Base-by-base conservation (phyloP, 1,140 invertebrate genomes). In the Liolophura sinensis region DNA sequence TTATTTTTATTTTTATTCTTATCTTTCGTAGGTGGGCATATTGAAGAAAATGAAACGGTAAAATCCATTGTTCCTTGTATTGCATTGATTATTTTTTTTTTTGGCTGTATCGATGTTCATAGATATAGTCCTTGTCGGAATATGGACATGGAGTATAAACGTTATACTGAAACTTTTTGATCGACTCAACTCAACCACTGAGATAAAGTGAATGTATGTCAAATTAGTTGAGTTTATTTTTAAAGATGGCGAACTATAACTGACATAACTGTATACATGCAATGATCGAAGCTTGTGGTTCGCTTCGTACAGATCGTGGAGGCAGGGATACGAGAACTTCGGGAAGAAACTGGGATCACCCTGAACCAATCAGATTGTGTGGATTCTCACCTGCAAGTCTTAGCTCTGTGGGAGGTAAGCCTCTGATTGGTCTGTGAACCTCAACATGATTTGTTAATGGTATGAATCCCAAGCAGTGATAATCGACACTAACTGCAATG, bases 391-490 rank as follows among this genome's bases (percentile, higher is more conserved):
- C 51, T 75, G n/a, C 60, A 60, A 25, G 61, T 70, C 11, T 55
- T 82, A 16, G 73, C 75, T 27, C 54, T 78, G 49, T 83, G 81
- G 81, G 81, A 83, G 72, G 71, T 73, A 65, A 63, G 54, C 58
- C 15, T 24, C 47, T 47, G 22, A 20, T 14, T 25, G 27, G 27
- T 20, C 7, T n/a, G n/a, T n/a, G 31, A 40, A 40, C 31, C 31
- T 40, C 31, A 40, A 3, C 31, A 9, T 40, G 31, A 5, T 3
- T 3, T 24, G n/a, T n/a, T 54, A 20, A n/a, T n/a, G n/a, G n/a
- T n/a, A n/a, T n/a, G n/a, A 54, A 54, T 12, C 3, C 51, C 24
- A 24, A 54, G 12, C 51, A 5, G 3, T 54, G 51, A 54, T 20
- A 54, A 3, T 54, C 3, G 24, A 54, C n/a, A 54, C 3, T 5